These are phyloP conservation scores for Caenorhabditis sp. DNA, from an alignment of 2,888 invertebrate species.

Conservation along the genomic window DNA sequence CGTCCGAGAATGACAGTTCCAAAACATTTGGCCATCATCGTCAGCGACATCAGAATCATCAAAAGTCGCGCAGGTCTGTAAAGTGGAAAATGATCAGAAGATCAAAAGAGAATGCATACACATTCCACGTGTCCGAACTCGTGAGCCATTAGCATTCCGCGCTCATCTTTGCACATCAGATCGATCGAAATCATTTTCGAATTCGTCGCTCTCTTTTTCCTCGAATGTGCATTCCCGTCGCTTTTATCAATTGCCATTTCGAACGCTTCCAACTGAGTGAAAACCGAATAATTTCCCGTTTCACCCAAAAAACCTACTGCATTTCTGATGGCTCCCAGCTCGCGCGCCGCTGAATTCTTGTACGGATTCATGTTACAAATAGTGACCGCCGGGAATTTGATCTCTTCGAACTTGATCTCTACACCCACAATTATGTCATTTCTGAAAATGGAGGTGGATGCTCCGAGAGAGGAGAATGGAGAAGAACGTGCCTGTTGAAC, in stretches of 20 bases:
- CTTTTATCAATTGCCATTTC: conserved; percentile 66
- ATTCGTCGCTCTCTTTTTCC: conserved; percentile 33
- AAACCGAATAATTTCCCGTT: conserved; percentile 32
- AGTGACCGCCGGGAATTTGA: conserved; percentile 77
- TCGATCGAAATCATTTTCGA: conserved; percentile 26
- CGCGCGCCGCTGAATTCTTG: conserved; percentile 75
- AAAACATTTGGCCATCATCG: conserved; percentile 26
- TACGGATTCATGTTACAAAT: conserved; percentile 78
- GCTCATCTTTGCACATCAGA: conserved; percentile 37
- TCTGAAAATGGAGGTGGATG: conserved; percentile 37
- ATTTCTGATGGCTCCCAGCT: conserved; percentile 67
- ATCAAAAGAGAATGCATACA: conserved; percentile 17
- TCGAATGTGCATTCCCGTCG: conserved; percentile 25
- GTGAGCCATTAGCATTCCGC: conserved; percentile 41
- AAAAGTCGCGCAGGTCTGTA: conserved; percentile 62
- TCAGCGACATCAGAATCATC: conserved; percentile 22
- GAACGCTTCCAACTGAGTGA: conserved; percentile 74
- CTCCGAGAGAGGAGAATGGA: background rate
- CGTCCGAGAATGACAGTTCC: conserved; percentile 57
- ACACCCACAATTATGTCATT: conserved; percentile 79
- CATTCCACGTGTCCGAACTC: conserved; percentile 41
- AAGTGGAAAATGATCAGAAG: conserved; percentile 7
- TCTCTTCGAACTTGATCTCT: conserved; percentile 78
- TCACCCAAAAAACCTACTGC: conserved; percentile 63
- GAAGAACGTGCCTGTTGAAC: conserved; percentile 61